Evolutionary conservation across 2,113 vertebrate species (phyloP).

Genomic region (Nettapus auritus): DNA sequence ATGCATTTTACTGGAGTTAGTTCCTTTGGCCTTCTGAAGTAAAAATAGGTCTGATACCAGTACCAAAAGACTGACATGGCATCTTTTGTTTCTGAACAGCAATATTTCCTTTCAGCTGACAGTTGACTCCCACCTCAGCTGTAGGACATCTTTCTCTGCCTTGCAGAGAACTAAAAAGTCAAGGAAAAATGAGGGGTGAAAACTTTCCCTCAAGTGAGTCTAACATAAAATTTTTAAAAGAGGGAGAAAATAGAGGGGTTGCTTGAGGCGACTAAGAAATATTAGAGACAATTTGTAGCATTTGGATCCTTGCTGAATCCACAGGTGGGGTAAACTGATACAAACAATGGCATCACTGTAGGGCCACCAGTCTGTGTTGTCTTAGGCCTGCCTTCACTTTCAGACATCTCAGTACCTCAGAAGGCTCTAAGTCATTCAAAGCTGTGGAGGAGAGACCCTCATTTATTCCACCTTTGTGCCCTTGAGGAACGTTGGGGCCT

Average conservation of each 20-base stretch:
- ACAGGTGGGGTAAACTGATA: not conserved
- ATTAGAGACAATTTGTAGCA: not conserved
- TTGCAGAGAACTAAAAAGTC: not conserved
- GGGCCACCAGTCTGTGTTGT: not conserved
- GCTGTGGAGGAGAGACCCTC: not conserved
- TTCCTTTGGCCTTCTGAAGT: not conserved
- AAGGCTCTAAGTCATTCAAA: not conserved
- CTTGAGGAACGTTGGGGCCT: not conserved
- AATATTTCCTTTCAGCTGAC: not conserved
- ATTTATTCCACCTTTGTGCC: not conserved
- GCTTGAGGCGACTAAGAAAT: not conserved
- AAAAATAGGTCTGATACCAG: not conserved
- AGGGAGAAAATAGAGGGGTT: not conserved
- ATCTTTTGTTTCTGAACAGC: not conserved
- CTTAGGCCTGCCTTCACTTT: not conserved
- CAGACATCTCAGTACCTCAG: not conserved
- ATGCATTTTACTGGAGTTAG: not conserved
- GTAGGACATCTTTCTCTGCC: not conserved
- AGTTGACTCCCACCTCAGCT: not conserved
- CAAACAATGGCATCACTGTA: not conserved
- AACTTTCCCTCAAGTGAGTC: not conserved
- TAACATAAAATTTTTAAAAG: not conserved
- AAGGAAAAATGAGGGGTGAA: not conserved
- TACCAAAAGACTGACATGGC: not conserved
- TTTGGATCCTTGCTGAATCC: not conserved